phyloP scores from a whole-genome alignment of 2,113 vertebrate genomes.

The Mola mola region DNA sequence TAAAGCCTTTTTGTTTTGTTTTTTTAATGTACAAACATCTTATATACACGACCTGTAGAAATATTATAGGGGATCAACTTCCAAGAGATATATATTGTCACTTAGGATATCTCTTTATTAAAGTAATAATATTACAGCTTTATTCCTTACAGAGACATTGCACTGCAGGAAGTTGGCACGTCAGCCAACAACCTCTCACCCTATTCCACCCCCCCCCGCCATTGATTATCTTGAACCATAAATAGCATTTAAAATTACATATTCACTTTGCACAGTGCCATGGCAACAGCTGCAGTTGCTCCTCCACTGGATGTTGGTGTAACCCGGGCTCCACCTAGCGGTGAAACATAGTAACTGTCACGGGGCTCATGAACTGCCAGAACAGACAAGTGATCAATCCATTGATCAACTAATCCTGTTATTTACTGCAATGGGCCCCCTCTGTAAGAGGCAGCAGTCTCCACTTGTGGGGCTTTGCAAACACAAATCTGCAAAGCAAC shows the following conservation, averaged over 20 bases:
- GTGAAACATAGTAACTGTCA: fast-evolving
- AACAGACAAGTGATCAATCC: not conserved
- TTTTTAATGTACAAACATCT: no score
- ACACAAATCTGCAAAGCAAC: conserved; percentile 10
- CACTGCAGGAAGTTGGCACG: conserved; percentile 9
- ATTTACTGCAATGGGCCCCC: conserved; percentile 6
- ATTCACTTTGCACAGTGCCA: conserved; percentile 42
- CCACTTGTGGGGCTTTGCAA: not conserved
- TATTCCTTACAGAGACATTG: not conserved
- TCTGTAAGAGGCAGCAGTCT: not conserved
- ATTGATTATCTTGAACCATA: conserved; percentile 35
- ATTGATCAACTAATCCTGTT: conserved; percentile 23
- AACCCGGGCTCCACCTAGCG: conserved; percentile 58
- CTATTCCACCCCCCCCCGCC: not conserved
- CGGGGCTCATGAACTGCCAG: not conserved
- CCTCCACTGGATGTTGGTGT: not conserved
- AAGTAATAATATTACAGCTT: not conserved
- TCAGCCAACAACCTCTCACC: conserved; percentile 20
- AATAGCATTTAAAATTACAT: conserved; percentile 43
- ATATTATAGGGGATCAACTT: no score
- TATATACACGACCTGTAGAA: no score
- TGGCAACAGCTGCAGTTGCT: conserved; percentile 52
- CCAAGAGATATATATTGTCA: no score
- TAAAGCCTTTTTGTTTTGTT: no score
- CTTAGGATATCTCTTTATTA: no score